Evolutionary conservation across 2,888 invertebrate species (phyloP).

Genomic region (Danaus chrysippus): DNA sequence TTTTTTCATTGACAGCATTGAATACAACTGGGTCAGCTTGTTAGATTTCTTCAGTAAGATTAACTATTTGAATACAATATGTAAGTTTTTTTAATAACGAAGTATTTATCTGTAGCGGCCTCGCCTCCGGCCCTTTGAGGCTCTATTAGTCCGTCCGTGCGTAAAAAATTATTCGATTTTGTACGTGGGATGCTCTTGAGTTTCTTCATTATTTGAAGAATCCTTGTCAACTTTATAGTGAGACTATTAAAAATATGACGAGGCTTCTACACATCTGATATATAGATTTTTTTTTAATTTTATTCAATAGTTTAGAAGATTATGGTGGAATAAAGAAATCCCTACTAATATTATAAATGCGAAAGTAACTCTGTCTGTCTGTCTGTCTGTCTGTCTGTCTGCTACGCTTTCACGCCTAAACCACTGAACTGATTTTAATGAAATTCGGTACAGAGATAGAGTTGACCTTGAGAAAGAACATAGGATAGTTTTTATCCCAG

Average conservation of each 20-base stretch:
- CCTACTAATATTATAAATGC: no score
- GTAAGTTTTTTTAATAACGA: background rate
- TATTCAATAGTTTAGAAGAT: no score
- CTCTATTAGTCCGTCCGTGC: background rate
- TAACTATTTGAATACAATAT: conserved; percentile 2
- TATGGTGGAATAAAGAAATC: no score
- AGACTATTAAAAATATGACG: background rate
- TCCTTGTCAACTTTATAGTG: background rate
- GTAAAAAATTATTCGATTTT: background rate
- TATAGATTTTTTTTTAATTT: background rate
- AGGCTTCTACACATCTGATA: background rate
- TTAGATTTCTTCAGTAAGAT: background rate
- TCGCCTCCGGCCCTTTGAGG: conserved; percentile 2
- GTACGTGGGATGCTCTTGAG: background rate
- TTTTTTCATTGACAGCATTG: background rate
- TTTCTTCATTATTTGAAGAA: background rate
- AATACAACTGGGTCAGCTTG: conserved; percentile 3
- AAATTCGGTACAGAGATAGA: no score
- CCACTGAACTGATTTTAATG: no score
- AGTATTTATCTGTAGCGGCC: background rate
- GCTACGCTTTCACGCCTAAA: no score
- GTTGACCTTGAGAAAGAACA: no score
- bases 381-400: no score
- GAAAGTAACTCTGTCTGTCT: no score
- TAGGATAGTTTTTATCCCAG: no score